These are phyloP conservation scores for Iselma pallidipennis DNA, from an alignment of 2,888 invertebrate genomes.

Conservation along the genomic window DNA sequence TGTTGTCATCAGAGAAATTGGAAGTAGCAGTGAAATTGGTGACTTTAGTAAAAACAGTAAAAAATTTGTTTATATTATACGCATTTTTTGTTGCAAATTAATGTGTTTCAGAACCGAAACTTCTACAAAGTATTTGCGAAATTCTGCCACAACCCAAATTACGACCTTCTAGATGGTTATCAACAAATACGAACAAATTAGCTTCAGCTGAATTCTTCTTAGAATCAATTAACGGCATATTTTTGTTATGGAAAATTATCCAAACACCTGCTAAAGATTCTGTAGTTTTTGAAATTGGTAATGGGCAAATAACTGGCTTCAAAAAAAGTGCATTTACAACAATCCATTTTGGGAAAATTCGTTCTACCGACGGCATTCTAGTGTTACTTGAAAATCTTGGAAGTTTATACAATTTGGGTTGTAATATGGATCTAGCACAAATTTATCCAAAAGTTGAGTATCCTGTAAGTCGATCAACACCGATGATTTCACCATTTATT, in stretches of 20 bases:
- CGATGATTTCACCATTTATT: constrained; percentile 67
- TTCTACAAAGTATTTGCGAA: too few species aligned
- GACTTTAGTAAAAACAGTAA: background rate
- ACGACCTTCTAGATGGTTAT: background rate
- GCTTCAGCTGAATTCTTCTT: too few species aligned
- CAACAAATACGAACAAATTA: constrained; percentile 45
- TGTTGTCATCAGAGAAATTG: too few species aligned
- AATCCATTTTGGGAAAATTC: background rate
- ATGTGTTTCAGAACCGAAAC: constrained; percentile 17
- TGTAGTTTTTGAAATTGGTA: constrained; percentile 6
- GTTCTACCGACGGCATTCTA: background rate
- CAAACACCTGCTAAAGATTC: constrained; percentile 37
- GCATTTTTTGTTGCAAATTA: too few species aligned
- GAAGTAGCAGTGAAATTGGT: background rate
- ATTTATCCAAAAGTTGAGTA: constrained; percentile 76
- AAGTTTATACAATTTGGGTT: constrained; percentile 72
- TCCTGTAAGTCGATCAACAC: constrained; percentile 73
- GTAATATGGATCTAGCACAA: constrained; percentile 72
- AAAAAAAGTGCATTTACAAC: background rate
- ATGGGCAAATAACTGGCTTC: background rate
- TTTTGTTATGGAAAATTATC: constrained; percentile 2
- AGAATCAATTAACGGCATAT: too few species aligned
- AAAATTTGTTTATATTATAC: too few species aligned
- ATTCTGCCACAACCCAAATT: constrained; percentile 51
- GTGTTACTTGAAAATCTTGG: constrained; percentile 7